Percentiles rank a stretch among this genome's conserved stretches.
phyloP scores from a whole-genome alignment of 1,140 invertebrate species.

The Pseudomyrmex sp. region DNA sequence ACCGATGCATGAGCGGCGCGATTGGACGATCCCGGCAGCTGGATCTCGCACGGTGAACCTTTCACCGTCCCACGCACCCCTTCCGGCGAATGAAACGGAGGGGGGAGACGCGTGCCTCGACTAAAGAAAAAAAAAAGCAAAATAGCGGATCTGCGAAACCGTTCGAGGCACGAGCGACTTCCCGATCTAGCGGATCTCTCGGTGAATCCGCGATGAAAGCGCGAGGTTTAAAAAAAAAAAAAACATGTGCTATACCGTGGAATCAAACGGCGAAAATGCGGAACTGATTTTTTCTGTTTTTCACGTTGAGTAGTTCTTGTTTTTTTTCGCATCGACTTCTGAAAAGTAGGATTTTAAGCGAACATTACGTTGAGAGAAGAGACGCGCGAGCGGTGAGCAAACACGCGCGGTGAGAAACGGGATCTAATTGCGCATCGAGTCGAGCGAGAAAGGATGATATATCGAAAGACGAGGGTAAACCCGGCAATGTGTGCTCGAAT shows the following conservation, averaged over 20 bases:
- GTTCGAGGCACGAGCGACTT: background rate
- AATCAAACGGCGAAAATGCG: no score
- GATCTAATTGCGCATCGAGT: background rate
- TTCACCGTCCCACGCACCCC: constrained; percentile 53
- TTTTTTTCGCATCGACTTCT: no score
- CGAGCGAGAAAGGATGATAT: no score
- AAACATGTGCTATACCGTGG: no score
- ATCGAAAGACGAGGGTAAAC: background rate
- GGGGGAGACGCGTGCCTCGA: background rate
- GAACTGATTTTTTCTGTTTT: no score
- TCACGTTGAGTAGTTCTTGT: no score
- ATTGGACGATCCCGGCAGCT: constrained; percentile 16
- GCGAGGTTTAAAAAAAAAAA: background rate
- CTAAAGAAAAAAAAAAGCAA: background rate
- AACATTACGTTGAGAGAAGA: no score
- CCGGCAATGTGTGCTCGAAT: background rate
- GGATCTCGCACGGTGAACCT: constrained; percentile 32
- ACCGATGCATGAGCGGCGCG: background rate
- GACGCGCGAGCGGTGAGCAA: no score
- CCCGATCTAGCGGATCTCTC: background rate
- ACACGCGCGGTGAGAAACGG: no score
- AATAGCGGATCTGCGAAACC: constrained; percentile 8
- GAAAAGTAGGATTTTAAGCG: no score
- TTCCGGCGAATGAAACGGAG: background rate
- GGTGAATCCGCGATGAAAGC: background rate